Percentiles rank a stretch among this genome's conserved stretches.
Evolutionary conservation across 1,140 invertebrate species (phyloP).

Genomic region (Cydia strobilella): DNA sequence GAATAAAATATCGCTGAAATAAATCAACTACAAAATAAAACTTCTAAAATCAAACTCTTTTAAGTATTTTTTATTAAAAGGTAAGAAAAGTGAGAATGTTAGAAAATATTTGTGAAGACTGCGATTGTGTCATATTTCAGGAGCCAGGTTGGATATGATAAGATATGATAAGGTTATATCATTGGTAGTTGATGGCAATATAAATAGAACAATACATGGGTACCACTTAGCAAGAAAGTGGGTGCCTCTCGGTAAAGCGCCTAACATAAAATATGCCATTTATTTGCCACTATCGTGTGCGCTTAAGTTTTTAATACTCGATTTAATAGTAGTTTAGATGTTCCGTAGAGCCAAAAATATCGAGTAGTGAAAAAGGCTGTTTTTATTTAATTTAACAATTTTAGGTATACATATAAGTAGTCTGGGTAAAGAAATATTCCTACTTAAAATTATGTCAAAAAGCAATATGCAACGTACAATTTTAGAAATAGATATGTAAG

Average conservation of each 20-base stretch:
- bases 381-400: constrained; percentile 1
- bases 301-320: constrained; percentile 2
- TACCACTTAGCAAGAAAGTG: background rate
- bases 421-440: constrained; percentile 3
- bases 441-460: constrained; percentile 24
- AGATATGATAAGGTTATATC: background rate
- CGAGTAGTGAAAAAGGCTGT: constrained; percentile 4
- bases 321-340: constrained; percentile 9
- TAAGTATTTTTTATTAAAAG: background rate
- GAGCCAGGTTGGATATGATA: background rate
- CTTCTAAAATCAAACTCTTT: background rate
- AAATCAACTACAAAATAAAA: background rate
- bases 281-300: background rate
- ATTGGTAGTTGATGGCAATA: constrained; percentile 1
- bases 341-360: constrained; percentile 1
- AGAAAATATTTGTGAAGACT: constrained; percentile 26
- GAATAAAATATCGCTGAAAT: background rate
- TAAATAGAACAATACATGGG: background rate
- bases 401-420: background rate
- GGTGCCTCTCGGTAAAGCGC: too few relatives aligned
- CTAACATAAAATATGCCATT: background rate
- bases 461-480: constrained; percentile 28
- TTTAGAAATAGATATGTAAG: constrained; percentile 27
- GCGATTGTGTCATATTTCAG: background rate
- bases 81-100: background rate